Conservation (phyloP, 2,113 vertebrate species). For the Erythrocebus patas region DNA sequence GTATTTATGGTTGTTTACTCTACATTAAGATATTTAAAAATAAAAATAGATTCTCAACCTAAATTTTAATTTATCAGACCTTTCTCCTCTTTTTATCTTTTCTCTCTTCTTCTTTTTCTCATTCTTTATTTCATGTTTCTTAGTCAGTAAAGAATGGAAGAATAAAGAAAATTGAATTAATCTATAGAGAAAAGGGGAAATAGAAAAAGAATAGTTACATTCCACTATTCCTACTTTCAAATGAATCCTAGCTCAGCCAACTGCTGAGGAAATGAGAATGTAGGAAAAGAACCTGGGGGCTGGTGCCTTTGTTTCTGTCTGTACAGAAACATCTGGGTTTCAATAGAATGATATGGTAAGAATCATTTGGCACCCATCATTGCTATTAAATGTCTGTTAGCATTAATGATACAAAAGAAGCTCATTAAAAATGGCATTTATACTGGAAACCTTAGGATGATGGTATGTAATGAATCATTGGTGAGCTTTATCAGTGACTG, state of each 20-base stretch:
- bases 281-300: background rate
- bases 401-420: conserved; percentile 67
- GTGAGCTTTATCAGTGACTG: conserved; percentile 52
- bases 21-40: background rate
- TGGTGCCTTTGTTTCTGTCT: background rate
- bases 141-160: background rate
- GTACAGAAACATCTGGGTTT: conserved; percentile 34
- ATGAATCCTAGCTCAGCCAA: background rate
- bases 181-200: conserved; percentile 6
- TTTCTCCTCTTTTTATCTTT: background rate
- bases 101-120: background rate
- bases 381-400: conserved; percentile 55
- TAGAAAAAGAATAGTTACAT: background rate
- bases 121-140: background rate
- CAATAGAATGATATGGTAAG: conserved; percentile 23
- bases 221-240: conserved; percentile 12
- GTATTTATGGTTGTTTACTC: background rate
- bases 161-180: background rate
- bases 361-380: conserved; percentile 57
- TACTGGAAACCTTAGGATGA: conserved; percentile 35
- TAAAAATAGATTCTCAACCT: background rate
- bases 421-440: conserved; percentile 62
- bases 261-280: conserved; percentile 2
- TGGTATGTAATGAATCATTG: conserved; percentile 54
- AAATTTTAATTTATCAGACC: conserved; percentile 1